A percentile compares a stretch with the other conserved stretches of the same genome.
Conservation (phyloP, 2,888 invertebrate genomes). For the Standfussiana lucernea region DNA sequence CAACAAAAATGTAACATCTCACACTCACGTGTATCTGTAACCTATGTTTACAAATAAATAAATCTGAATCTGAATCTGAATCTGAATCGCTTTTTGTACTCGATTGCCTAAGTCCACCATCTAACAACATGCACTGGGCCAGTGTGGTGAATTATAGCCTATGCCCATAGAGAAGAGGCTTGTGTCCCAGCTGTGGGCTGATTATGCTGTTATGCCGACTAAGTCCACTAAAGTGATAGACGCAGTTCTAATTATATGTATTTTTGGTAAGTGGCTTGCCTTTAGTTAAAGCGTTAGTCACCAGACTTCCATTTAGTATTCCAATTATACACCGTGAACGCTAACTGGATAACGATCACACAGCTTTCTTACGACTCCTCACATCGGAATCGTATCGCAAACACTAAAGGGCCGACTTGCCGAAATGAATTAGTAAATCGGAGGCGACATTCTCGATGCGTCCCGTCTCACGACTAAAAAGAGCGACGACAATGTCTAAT, state of each 20-base stretch:
- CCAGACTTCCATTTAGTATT: background rate
- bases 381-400: slow-evolving; percentile 70
- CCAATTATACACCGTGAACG: background rate
- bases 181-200: background rate
- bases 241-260: background rate
- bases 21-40: no score
- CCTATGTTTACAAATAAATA: no score
- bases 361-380: slow-evolving; percentile 14
- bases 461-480: slow-evolving; percentile 82
- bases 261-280: background rate
- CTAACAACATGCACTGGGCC: background rate
- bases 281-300: background rate
- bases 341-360: background rate
- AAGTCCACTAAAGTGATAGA: background rate
- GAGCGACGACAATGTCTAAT: slow-evolving; percentile 82
- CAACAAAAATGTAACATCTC: no score
- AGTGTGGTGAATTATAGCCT: background rate
- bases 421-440: slow-evolving; percentile 89
- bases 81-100: background rate
- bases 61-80: no score
- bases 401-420: slow-evolving; percentile 74
- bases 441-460: slow-evolving; percentile 85
- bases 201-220: background rate
- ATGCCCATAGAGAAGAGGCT: background rate
- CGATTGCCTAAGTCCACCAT: background rate